A percentile compares a stretch with the other conserved stretches of the same genome.
Conservation (phyloP, 2,113 vertebrate genomes). For the Ptilonorhynchus violaceus region DNA sequence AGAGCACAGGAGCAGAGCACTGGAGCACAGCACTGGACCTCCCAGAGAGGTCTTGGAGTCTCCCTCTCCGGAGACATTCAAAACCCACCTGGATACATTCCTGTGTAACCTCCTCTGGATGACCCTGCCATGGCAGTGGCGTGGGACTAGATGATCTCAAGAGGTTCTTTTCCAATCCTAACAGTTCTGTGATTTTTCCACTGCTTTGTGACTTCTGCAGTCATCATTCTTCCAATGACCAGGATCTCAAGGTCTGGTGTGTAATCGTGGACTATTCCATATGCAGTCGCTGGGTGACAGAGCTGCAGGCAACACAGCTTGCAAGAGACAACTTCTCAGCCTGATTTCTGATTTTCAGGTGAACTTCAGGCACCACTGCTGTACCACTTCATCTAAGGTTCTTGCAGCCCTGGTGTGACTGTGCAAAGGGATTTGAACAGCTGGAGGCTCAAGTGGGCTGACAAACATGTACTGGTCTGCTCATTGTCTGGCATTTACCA, state of each 20-base stretch:
- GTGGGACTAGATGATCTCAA: background rate
- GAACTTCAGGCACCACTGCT: background rate
- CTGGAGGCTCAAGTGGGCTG: background rate
- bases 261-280: background rate
- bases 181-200: background rate
- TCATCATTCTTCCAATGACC: background rate
- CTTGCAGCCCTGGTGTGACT: background rate
- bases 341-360: background rate
- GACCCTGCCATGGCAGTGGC: background rate
- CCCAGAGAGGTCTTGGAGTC: background rate
- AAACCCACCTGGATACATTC: background rate
- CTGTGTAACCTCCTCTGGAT: background rate
- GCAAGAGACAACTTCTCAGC: background rate
- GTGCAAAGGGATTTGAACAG: background rate
- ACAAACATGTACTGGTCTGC: background rate
- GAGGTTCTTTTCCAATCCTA: background rate
- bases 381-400: background rate
- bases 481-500: background rate
- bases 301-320: background rate
- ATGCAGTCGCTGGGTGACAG: accelerated
- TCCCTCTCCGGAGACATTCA: background rate
- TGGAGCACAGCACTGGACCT: background rate
- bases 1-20: too few species aligned
- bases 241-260: background rate
- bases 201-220: background rate